Evolutionary conservation across 2,113 vertebrate species (phyloP).

Genomic region (Deroptyus accipitrinus): DNA sequence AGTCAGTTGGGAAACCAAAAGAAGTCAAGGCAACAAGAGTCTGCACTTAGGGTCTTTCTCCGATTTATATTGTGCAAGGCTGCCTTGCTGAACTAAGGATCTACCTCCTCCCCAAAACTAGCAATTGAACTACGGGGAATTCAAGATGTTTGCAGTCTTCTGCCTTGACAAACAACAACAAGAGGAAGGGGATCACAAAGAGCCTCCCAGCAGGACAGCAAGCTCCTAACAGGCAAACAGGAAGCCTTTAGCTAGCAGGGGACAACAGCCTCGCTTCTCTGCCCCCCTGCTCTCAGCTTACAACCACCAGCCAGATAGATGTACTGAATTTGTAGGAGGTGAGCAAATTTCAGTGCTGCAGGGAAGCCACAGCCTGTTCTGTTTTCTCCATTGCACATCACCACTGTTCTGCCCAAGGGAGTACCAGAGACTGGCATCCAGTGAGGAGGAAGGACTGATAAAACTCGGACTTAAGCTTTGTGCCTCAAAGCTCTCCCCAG

Average conservation of each 20-base stretch:
- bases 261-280: rapidly evolving
- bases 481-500: not conserved
- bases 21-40: not conserved
- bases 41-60: not conserved
- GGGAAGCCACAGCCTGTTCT: not conserved
- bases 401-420: not conserved
- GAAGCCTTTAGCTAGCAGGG: not conserved
- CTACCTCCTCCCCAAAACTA: not conserved
- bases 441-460: not conserved
- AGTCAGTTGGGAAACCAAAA: not conserved
- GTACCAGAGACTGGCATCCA: not conserved
- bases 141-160: constrained; percentile 58
- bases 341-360: not conserved
- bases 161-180: constrained; percentile 36
- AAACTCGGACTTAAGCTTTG: not conserved
- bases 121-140: constrained; percentile 56
- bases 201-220: not conserved
- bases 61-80: not conserved
- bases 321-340: not conserved
- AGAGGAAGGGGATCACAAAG: not conserved
- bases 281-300: not conserved
- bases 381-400: not conserved
- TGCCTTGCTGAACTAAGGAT: not conserved
- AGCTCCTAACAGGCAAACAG: not conserved
- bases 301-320: not conserved